Conservation (phyloP, 2,888 invertebrate species). For the Tinea trinotella region DNA sequence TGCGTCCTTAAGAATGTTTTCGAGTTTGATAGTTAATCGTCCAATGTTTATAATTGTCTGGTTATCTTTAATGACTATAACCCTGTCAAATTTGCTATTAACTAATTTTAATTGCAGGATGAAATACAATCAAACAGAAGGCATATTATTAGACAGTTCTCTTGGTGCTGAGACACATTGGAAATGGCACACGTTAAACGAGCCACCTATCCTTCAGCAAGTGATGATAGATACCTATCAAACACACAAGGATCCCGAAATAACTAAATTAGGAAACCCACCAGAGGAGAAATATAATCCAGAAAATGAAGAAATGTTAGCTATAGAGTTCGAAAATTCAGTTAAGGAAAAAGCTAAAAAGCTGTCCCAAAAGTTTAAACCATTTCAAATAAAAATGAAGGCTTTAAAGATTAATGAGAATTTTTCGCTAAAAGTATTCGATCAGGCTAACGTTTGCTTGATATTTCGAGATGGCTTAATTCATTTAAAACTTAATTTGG, state of each 20-base stretch:
- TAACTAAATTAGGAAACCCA: constrained; percentile 38
- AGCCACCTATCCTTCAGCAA: constrained; percentile 56
- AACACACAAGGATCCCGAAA: constrained; percentile 49
- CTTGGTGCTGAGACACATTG: constrained; percentile 58
- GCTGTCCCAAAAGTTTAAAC: constrained; percentile 48
- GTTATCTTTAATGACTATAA: too few relatives aligned
- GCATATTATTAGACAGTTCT: constrained; percentile 49
- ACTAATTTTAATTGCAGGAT: constrained; percentile 38
- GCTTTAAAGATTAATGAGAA: constrained; percentile 59
- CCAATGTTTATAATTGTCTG: too few relatives aligned
- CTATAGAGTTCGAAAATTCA: constrained; percentile 59
- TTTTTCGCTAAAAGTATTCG: constrained; percentile 53
- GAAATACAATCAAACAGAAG: constrained; percentile 65
- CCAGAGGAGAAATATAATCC: constrained; percentile 24
- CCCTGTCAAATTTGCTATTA: too few relatives aligned
- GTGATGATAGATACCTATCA: constrained; percentile 63
- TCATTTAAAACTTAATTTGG: constrained; percentile 54
- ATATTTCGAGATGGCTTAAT: constrained; percentile 51
- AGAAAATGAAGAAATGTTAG: constrained; percentile 57
- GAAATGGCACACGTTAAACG: constrained; percentile 63
- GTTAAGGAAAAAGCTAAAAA: constrained; percentile 58
- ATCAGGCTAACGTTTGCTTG: constrained; percentile 54
- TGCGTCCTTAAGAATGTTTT: too few relatives aligned
- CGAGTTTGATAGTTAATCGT: too few relatives aligned
- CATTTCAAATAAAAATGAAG: constrained; percentile 62